Evolutionary conservation across 37 sponge, comb jelly and placozoan genomes (phyloP), one percentile per base, ranked within the genome.

Genomic region (Bolinopsis microptera): DNA sequence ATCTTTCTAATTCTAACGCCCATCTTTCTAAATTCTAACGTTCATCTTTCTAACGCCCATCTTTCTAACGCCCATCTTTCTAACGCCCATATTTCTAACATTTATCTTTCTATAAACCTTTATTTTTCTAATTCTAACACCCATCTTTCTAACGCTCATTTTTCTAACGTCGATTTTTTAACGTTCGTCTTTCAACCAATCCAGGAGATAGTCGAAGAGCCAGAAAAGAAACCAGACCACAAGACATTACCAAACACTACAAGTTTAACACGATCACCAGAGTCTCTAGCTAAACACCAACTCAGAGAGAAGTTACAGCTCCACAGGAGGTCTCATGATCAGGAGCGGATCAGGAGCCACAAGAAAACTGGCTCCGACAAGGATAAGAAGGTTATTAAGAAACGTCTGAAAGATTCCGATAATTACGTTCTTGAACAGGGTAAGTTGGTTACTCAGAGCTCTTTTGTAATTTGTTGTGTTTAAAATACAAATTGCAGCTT

Each of bases 381-480:
- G 36, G 61, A 41, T 5, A 41, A 27, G 35, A 38, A 34, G 35
- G 90, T 39, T 28, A 41, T 86, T 30, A 86, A 86, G 90, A 86
- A 86, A 40, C 32, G 90, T 25, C 31, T 86, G 25, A 86, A 86
- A 25, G 90, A 41, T n/a, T 86, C 90, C n/a, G 90, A 41, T n/a
- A 38, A 86, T 38, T 86, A 86, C 39, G 90, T 41, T 30, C 61
- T 86, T 13, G 90, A 39, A 26, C 41, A 86, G 25, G 90, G 90
- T 86, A 1, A 33, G 82, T 34, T 70, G 74, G 18, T 61, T 61
- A 21, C 9, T 61, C n/a, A n/a, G n/a, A n/a, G n/a, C n/a, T n/a
- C n/a, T n/a, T n/a, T n/a, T n/a, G n/a, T n/a, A n/a, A n/a, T n/a
- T 61, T 21, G 18, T 61, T 61, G 16, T 21, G 9, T 61, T 61